These are phyloP conservation scores for Zootoca vivipara DNA, from an alignment of 2,113 vertebrate genomes.

Conservation along the genomic window DNA sequence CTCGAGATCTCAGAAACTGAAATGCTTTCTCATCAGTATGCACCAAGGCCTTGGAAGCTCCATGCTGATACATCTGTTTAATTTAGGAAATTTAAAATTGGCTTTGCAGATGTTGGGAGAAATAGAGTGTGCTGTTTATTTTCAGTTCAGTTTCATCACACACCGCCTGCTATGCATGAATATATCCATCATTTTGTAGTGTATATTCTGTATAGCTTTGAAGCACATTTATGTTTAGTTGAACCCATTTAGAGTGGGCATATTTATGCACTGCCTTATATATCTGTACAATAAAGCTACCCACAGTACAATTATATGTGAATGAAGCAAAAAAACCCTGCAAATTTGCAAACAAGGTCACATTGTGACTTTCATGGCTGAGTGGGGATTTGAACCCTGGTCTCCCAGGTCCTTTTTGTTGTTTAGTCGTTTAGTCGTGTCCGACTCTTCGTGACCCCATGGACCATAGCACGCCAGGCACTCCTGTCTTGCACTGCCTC, in stretches of 20 bases:
- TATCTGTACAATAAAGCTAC: background rate
- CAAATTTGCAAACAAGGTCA: background rate
- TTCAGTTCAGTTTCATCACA: slow-evolving; percentile 42
- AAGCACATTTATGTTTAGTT: slow-evolving; percentile 39
- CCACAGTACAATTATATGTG: background rate
- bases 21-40: slow-evolving; percentile 38
- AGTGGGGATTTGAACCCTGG: too few species aligned
- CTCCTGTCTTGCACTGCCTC: too few species aligned
- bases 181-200: slow-evolving; percentile 43
- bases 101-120: slow-evolving; percentile 65
- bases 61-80: slow-evolving; percentile 64
- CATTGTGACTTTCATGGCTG: too few species aligned
- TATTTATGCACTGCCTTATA: background rate
- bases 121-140: slow-evolving; percentile 60
- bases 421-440: too few species aligned
- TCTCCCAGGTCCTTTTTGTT: too few species aligned
- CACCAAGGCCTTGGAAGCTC: slow-evolving; percentile 53
- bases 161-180: slow-evolving; percentile 33
- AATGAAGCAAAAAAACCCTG: background rate
- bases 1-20: slow-evolving; percentile 53
- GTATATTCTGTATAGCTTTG: slow-evolving; percentile 38
- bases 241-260: background rate
- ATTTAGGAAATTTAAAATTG: slow-evolving; percentile 65
- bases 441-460: too few species aligned
- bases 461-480: too few species aligned